phyloP scores from a whole-genome alignment of 2,888 invertebrate species.

The Lysandra coridon region DNA sequence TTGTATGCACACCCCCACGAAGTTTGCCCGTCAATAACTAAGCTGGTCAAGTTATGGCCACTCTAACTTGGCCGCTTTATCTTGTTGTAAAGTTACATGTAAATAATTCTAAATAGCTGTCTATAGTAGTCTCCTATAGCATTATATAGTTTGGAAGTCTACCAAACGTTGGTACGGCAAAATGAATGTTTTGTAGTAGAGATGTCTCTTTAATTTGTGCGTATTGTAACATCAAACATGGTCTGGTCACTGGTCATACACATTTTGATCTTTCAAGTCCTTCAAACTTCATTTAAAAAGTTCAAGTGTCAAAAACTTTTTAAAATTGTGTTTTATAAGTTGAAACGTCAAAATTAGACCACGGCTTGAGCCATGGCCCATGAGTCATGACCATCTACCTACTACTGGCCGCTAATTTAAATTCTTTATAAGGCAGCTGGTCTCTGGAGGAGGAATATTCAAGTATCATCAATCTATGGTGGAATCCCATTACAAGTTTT shows the following conservation, averaged over 20 bases:
- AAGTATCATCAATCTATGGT: background rate
- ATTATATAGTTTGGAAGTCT: background rate
- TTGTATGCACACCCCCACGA: slow-evolving; percentile 8
- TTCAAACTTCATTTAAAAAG: too few species aligned
- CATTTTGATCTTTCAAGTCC: too few species aligned
- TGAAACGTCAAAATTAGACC: too few species aligned
- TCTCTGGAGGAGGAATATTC: background rate
- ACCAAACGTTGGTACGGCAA: background rate
- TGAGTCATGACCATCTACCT: background rate
- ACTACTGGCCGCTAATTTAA: background rate
- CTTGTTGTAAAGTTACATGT: slow-evolving; percentile 1
- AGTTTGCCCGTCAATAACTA: slow-evolving; percentile 28
- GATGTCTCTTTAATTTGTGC: background rate
- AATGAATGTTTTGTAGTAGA: background rate
- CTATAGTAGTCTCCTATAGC: background rate
- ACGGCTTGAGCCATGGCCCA: too few species aligned
- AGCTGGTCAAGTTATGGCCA: background rate
- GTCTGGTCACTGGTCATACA: too few species aligned
- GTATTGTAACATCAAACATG: background rate
- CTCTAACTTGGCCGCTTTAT: slow-evolving; percentile 8
- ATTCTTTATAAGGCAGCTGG: background rate
- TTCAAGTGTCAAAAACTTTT: too few species aligned
- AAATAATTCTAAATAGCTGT: background rate
- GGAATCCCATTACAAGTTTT: slow-evolving; percentile 3
- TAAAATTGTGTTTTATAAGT: too few species aligned